A percentile compares a stretch with the other conserved stretches of the same genome.
Evolutionary conservation across 2,113 vertebrate species (phyloP).

Genomic region (Amia ocellicauda): DNA sequence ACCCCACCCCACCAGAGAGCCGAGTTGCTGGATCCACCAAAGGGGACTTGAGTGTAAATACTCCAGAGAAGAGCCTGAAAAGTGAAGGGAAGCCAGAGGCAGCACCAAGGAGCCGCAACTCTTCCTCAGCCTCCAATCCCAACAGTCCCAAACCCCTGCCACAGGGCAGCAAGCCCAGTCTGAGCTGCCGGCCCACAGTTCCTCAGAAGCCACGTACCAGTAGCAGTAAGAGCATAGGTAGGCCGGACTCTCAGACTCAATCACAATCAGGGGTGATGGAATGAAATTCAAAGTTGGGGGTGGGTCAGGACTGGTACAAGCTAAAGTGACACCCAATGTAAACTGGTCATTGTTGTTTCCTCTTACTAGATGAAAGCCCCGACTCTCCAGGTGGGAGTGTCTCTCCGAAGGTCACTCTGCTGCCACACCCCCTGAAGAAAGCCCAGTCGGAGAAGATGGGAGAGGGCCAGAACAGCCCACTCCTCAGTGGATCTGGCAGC

Average conservation of each 20-base stretch:
- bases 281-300: too few relatives aligned
- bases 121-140: slow-evolving; percentile 61
- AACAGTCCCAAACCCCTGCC: slow-evolving; percentile 77
- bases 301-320: too few relatives aligned
- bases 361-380: slow-evolving; percentile 70
- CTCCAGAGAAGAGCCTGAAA: slow-evolving; percentile 70
- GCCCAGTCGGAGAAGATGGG: slow-evolving; percentile 78
- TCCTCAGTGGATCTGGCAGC: slow-evolving; percentile 54
- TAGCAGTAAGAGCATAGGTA: slow-evolving; percentile 73
- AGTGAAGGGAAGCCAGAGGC: slow-evolving; percentile 71
- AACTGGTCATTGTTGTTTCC: slow-evolving; percentile 24
- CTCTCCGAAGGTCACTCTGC: slow-evolving; percentile 68
- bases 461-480: slow-evolving; percentile 68
- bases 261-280: too few relatives aligned
- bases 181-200: slow-evolving; percentile 75
- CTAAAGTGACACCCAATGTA: too few relatives aligned
- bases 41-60: slow-evolving; percentile 41
- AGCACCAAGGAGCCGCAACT: slow-evolving; percentile 60
- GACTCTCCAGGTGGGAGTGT: slow-evolving; percentile 71
- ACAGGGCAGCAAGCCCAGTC: slow-evolving; percentile 76
- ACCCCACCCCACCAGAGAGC: slow-evolving; percentile 61
- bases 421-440: slow-evolving; percentile 74
- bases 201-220: slow-evolving; percentile 81
- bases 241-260: background rate
- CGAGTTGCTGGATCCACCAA: slow-evolving; percentile 53